Conservation (phyloP, 1,140 invertebrate species). For the Drosophila ficusphila region DNA sequence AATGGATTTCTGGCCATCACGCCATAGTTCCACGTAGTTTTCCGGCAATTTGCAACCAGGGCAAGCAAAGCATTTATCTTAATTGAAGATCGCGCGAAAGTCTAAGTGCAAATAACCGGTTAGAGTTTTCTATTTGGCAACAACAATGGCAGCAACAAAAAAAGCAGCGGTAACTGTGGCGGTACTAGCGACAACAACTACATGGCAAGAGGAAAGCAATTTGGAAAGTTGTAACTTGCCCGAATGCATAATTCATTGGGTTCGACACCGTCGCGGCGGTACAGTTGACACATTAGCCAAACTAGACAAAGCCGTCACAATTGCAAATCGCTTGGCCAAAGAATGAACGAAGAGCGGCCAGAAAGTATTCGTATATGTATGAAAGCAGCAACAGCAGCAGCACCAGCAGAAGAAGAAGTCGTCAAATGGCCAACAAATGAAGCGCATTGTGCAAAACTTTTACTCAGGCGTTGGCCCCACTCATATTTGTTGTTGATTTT, state of each 20-base stretch:
- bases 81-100: constrained; percentile 63
- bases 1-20: background rate
- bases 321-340: constrained; percentile 62
- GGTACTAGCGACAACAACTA: constrained; percentile 31
- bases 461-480: constrained; percentile 54
- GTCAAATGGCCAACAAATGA: constrained; percentile 73
- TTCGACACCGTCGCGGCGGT: constrained; percentile 46
- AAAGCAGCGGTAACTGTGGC: constrained; percentile 22
- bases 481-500: constrained; percentile 48
- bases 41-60: constrained; percentile 34
- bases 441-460: constrained; percentile 79
- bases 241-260: constrained; percentile 77
- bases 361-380: constrained; percentile 8
- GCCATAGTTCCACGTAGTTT: constrained; percentile 3
- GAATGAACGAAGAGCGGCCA: constrained; percentile 46
- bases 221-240: constrained; percentile 75
- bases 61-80: constrained; percentile 48
- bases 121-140: constrained; percentile 69
- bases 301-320: constrained; percentile 47
- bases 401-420: constrained; percentile 55
- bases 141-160: constrained; percentile 17
- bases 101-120: constrained; percentile 61
- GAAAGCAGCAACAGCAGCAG: constrained; percentile 24
- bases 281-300: constrained; percentile 70
- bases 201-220: constrained; percentile 61